These are phyloP conservation scores for Poecilia wingei DNA, from an alignment of 2,797 vertebrate species.

Conservation along the genomic window DNA sequence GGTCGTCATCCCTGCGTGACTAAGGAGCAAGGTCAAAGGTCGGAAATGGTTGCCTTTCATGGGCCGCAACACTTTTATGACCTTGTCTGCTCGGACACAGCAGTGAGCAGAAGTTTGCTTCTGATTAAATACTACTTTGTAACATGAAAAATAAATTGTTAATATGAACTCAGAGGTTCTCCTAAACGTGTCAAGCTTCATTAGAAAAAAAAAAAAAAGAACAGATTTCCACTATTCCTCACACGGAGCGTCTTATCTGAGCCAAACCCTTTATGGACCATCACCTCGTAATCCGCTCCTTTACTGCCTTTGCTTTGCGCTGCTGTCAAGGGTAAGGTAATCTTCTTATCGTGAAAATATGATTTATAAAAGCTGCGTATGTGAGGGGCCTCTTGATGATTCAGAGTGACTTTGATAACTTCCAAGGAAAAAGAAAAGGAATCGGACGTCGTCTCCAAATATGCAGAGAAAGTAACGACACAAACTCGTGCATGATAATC, in stretches of 20 bases:
- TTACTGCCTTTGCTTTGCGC: slow-evolving; percentile 80
- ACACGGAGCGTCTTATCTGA: slow-evolving; percentile 73
- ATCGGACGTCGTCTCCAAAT: neutral
- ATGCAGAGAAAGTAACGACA: neutral
- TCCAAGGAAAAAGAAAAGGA: slow-evolving; percentile 6
- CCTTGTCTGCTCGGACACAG: slow-evolving; percentile 34
- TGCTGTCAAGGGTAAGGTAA: slow-evolving; percentile 88
- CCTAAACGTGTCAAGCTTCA: neutral
- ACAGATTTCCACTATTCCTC: slow-evolving; percentile 42
- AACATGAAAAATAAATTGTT: neutral
- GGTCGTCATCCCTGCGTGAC: slow-evolving; percentile 61
- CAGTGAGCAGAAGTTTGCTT: slow-evolving; percentile 16
- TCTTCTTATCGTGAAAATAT: slow-evolving; percentile 84
- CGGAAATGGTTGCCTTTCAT: slow-evolving; percentile 68
- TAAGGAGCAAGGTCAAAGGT: slow-evolving; percentile 74
- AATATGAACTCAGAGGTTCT: neutral
- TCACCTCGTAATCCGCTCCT: slow-evolving; percentile 79
- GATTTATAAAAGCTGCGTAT: slow-evolving; percentile 82
- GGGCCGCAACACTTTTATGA: slow-evolving; percentile 70
- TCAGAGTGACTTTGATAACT: slow-evolving; percentile 54
- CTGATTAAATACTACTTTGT: neutral
- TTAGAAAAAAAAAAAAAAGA: slow-evolving; percentile 1
- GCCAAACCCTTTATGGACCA: slow-evolving; percentile 82
- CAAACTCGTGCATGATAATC: neutral
- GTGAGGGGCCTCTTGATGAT: slow-evolving; percentile 62